Base-by-base conservation (phyloP, 2,797 vertebrate genomes). In the Ctenopoma kingsleyae region DNA sequence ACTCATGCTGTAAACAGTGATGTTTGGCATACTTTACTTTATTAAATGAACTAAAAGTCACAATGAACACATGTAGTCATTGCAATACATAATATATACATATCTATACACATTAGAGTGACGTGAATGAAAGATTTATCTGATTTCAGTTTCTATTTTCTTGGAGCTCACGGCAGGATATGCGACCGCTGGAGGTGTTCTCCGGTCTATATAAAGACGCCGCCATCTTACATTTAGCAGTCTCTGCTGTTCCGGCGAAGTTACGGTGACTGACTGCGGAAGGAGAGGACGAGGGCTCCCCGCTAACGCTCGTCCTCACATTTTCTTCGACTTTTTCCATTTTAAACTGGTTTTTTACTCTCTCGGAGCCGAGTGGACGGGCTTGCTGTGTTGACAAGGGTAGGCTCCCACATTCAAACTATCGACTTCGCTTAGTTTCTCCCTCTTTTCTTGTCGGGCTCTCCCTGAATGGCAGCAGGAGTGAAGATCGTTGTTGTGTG, bases 171-270 rank as follows among this genome's bases (percentile, higher is more conserved):
- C 93, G 94, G 92, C 84, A 83, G 94, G 92, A 95, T 95, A 95
- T 82, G 15, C 15, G 35, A 41, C 71, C 55, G 71, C 65, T 56
- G 53, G 67, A 82, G 92, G 84, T 86, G 93, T 89, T 91, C 91
- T 96, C 61, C 92, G 92, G 93, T 86, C 88, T 93, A 90, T 92
- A 93, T 91, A 89, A 68, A 50, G 0, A 1, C 69, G 93, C 91
- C 95, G 95, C 95, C 95, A 96, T 96, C 94, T 96, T 96, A 94
- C 80, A 91, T 88, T 85, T 90, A 61, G 89, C 82, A 92, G 90
- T 91, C 79, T 86, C 83, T 84, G 64, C 86, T 78, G 81, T 69
- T 83, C 56, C 67, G 74, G 79, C 74, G 16, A 16, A 67, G 49
- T 67, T 7, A 8, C 4, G 1, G 1, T 0, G 35, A 20, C 44